phyloP scores from a whole-genome alignment of 2,113 vertebrate genomes.

The Tursiops truncatus region DNA sequence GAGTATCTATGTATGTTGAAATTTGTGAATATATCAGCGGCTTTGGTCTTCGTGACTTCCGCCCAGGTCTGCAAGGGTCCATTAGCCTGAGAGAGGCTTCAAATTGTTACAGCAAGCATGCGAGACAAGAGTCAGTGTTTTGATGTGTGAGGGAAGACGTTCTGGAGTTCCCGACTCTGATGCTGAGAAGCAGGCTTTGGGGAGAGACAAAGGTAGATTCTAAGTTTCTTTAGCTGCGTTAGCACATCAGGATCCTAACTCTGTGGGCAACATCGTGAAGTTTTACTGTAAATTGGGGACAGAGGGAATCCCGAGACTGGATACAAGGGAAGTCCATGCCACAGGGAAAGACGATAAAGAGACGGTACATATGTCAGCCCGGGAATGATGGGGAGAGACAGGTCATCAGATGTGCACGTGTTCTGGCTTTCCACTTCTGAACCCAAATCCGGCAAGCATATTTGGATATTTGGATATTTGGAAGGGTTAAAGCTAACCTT shows the following conservation, averaged over 20 bases:
- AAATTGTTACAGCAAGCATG: background rate
- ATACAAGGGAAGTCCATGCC: background rate
- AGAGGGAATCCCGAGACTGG: background rate
- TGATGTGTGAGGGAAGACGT: background rate
- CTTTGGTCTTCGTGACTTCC: background rate
- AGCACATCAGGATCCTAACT: background rate
- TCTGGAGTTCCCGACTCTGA: background rate
- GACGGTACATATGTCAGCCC: background rate
- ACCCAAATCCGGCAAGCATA: background rate
- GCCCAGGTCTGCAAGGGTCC: background rate
- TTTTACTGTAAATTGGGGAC: background rate
- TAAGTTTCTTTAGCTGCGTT: background rate
- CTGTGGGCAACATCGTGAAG: background rate
- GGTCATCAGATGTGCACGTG: accelerated
- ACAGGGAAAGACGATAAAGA: background rate
- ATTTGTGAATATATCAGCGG: background rate
- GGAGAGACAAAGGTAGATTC: background rate
- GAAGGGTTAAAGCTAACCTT: background rate
- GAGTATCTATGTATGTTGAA: background rate
- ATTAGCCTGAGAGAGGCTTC: background rate
- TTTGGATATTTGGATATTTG: background rate
- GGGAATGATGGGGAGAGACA: background rate
- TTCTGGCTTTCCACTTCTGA: background rate
- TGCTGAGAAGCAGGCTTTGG: background rate
- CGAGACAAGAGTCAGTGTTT: background rate